Evolutionary conservation across 1,140 invertebrate genomes (phyloP).

Genomic region (Drosophila orosa): DNA sequence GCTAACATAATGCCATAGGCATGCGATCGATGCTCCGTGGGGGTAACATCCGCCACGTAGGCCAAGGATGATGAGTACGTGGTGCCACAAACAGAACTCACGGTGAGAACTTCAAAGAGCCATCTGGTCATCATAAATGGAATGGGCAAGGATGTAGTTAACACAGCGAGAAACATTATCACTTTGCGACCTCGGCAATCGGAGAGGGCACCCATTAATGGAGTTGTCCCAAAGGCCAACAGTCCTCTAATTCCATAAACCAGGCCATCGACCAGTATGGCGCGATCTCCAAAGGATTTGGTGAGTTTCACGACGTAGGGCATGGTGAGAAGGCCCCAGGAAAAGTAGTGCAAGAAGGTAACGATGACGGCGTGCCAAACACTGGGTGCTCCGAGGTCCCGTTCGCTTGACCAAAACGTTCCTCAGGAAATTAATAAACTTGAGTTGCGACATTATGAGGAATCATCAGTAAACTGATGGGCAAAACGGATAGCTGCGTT

Average conservation of each 20-base stretch:
- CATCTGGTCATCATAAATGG: slow-evolving; percentile 99
- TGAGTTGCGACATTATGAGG: slow-evolving; percentile 2
- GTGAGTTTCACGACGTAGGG: slow-evolving; percentile 98
- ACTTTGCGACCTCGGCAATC: slow-evolving; percentile 99
- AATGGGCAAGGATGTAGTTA: slow-evolving; percentile 99
- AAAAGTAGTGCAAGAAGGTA: slow-evolving; percentile 99
- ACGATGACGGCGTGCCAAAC: slow-evolving; percentile 99
- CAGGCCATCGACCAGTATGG: slow-evolving; percentile 99
- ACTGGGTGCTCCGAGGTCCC: slow-evolving; percentile 96
- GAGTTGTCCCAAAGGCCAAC: slow-evolving; percentile 97
- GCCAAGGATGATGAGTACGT: slow-evolving; percentile 99
- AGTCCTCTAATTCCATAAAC: slow-evolving; percentile 99
- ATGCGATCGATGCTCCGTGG: slow-evolving; percentile 95
- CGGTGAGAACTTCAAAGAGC: slow-evolving; percentile 99
- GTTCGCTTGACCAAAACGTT: background rate
- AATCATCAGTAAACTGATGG: background rate
- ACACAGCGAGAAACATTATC: slow-evolving; percentile 98
- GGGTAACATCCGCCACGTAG: slow-evolving; percentile 99
- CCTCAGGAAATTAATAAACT: background rate
- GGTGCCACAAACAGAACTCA: slow-evolving; percentile 98
- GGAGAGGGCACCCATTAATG: slow-evolving; percentile 97
- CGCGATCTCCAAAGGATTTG: slow-evolving; percentile 98
- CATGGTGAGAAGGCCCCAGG: slow-evolving; percentile 99
- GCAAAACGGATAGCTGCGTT: background rate
- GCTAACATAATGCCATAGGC: slow-evolving; percentile 99